phyloP scores from a whole-genome alignment of 2,113 vertebrate species.

The Cyprinodon variegatus region DNA sequence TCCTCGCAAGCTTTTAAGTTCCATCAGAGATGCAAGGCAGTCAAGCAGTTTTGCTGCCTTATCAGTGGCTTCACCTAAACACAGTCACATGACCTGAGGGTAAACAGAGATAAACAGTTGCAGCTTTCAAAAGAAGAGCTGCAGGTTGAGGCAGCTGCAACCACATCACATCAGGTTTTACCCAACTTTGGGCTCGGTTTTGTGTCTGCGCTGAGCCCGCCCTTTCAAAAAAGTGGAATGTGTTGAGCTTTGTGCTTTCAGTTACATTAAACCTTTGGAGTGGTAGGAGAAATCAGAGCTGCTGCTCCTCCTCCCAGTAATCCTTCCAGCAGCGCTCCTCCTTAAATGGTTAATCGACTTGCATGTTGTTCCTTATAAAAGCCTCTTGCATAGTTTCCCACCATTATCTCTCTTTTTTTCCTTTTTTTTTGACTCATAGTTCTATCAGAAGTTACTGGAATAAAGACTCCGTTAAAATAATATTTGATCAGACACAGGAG shows the following conservation, averaged over 20 bases:
- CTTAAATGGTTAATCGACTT: not conserved
- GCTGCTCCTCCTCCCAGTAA: constrained; percentile 5
- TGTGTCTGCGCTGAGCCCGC: constrained; percentile 8
- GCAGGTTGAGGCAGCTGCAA: not conserved
- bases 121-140: not conserved
- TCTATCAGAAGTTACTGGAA: not conserved
- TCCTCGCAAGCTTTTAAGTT: constrained; percentile 70
- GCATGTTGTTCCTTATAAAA: not conserved
- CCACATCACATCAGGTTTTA: not conserved
- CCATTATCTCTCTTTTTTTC: not conserved
- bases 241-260: constrained; percentile 13
- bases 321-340: not conserved
- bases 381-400: not conserved
- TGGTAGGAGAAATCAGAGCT: not conserved
- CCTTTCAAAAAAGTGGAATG: constrained; percentile 12
- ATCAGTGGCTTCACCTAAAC: constrained; percentile 13
- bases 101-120: not conserved
- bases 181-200: not conserved
- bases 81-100: constrained; percentile 15
- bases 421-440: not conserved
- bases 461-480: not conserved
- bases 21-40: constrained; percentile 63
- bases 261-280: constrained; percentile 5
- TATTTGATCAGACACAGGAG: not conserved
- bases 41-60: constrained; percentile 23